Evolutionary conservation across 2,888 invertebrate species (phyloP).

Genomic region (Phasia obesa): DNA sequence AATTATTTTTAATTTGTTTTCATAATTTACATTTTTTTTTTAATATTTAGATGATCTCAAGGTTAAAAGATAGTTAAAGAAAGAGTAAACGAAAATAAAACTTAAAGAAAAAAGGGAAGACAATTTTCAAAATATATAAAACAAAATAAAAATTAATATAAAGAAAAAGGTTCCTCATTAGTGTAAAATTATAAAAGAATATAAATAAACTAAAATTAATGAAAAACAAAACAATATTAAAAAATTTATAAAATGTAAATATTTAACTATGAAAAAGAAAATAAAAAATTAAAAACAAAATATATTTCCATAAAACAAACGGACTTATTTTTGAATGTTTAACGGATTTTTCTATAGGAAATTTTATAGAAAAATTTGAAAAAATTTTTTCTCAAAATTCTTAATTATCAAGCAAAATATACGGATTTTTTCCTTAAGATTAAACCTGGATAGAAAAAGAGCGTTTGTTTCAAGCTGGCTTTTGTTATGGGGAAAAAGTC

Average conservation of each 20-base stretch:
- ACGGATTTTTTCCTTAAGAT: too few species aligned
- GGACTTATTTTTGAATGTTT: conserved; percentile 57
- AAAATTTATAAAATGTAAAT: conserved; percentile 71
- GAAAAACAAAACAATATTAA: conserved; percentile 61
- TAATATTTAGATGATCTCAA: conserved; percentile 68
- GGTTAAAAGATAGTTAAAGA: conserved; percentile 60
- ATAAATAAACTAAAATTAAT: conserved; percentile 63
- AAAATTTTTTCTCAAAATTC: too few species aligned
- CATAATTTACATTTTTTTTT: conserved; percentile 41
- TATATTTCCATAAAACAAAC: conserved; percentile 68
- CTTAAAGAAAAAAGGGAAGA: conserved; percentile 51
- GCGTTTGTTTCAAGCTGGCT: too few species aligned
- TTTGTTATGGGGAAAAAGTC: too few species aligned
- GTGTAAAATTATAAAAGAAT: conserved; percentile 72
- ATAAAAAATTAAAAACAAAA: conserved; percentile 63
- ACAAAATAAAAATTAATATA: conserved; percentile 48
- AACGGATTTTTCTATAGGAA: too few species aligned
- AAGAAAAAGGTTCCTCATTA: conserved; percentile 78
- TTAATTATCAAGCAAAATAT: too few species aligned
- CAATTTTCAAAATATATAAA: conserved; percentile 61
- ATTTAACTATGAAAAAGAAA: conserved; percentile 68
- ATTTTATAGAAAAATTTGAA: too few species aligned
- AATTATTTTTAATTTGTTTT: conserved; percentile 49
- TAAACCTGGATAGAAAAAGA: too few species aligned
- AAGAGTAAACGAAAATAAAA: conserved; percentile 24